Conservation (phyloP, 2,888 invertebrate species). For the Agrenia bidenticulata region DNA sequence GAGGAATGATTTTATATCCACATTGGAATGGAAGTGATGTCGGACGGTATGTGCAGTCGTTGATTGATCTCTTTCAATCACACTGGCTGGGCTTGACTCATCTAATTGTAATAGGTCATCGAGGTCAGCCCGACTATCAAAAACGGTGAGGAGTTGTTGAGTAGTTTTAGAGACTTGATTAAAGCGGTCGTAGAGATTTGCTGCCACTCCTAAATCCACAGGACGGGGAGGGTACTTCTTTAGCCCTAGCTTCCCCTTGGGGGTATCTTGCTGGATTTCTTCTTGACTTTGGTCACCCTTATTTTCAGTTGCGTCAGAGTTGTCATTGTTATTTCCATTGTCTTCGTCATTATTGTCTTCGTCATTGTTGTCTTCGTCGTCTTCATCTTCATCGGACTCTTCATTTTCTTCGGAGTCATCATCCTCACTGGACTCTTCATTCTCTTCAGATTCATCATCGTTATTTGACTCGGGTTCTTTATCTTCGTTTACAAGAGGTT, state of each 20-base stretch:
- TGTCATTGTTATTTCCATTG: background rate
- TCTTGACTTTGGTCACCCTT: conserved; percentile 16
- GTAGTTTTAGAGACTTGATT: conserved; percentile 30
- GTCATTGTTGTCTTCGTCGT: conserved; percentile 16
- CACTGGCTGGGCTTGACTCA: no score
- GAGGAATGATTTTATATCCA: no score
- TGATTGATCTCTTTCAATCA: no score
- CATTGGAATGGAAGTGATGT: no score
- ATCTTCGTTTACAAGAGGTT: no score
- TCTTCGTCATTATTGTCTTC: conserved; percentile 14
- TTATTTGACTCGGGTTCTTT: no score
- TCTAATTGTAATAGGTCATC: no score
- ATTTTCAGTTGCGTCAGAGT: conserved; percentile 23
- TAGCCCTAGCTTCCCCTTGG: conserved; percentile 17
- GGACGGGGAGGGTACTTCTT: conserved; percentile 22
- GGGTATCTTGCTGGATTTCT: background rate
- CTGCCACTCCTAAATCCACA: conserved; percentile 35
- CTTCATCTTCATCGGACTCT: conserved; percentile 5
- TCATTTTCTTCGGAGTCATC: background rate
- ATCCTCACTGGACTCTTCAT: no score
- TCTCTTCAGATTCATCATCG: no score
- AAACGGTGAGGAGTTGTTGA: background rate
- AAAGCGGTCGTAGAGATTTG: conserved; percentile 32
- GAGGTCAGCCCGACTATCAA: background rate
- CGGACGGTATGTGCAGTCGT: no score